Evolutionary conservation across 2,797 vertebrate genomes (phyloP), one percentile per base, ranked within the genome.

Genomic region (Acropternis orthonyx): DNA sequence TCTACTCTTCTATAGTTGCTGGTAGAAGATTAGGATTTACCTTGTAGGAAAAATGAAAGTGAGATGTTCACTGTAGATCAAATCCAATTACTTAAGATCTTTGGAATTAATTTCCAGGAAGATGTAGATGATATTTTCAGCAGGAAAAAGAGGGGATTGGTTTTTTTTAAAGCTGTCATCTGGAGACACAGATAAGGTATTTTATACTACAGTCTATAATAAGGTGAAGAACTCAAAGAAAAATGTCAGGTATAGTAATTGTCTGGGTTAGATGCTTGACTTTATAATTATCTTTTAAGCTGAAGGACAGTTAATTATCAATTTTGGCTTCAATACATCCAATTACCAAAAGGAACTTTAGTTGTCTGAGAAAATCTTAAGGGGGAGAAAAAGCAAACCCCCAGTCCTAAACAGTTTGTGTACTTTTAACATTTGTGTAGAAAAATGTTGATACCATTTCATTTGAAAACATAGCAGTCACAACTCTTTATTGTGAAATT

Each of bases 221-320:
- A 88, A 97, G 81, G 88, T 95, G 91, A 96, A 85, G 77, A 96
- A 95, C 92, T 95, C 88, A 95, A 96, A 94, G 95, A 88, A 97
- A 96, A 97, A 94, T 96, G 85, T 96, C 93, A 96, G 94, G 41
- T 97, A 82, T 92, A 97, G 84, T 96, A 96, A 97, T 98, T 98
- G 98, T 97, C 81, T 91, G 66, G 96, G 98, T 97, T 98, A 97
- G 97, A 96, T 97, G 93, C 95, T 96, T 98, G 97, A 97, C 98
- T 98, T 97, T 97, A 97, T 99, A 98, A 98, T 98, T 98, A 98
- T 98, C 97, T 98, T 98, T 98, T 98, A 98, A 96, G 97, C 68
- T 95, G 97, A 98, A 98, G 97, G 98, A 98, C 98, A 98, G 97
- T 98, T 99, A 98, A 99, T 98, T 98, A 98, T 98, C 97, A 97